Evolutionary conservation across 2,888 invertebrate genomes (phyloP).

Genomic region (Acronicta alni): DNA sequence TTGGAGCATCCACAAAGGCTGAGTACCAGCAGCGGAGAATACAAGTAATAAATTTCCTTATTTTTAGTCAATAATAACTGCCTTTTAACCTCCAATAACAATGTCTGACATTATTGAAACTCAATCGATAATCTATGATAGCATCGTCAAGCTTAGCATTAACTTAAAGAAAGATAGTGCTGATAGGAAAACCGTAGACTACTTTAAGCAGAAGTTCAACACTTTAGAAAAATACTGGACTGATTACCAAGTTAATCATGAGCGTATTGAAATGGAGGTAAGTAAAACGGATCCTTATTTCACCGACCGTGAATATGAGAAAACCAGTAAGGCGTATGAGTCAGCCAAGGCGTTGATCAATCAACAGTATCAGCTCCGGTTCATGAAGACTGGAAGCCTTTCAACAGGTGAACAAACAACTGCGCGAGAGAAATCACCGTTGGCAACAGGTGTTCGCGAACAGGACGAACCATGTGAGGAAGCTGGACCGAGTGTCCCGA

Average conservation of each 20-base stretch:
- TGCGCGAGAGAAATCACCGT: no score
- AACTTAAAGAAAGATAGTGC: no score
- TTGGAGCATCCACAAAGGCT: no score
- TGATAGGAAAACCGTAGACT: no score
- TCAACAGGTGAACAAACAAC: no score
- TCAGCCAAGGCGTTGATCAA: constrained; percentile 1
- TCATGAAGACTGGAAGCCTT: neutral
- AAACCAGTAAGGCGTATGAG: constrained; percentile 1
- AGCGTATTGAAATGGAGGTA: neutral
- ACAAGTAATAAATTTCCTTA: no score
- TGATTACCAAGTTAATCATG: no score
- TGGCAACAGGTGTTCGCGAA: no score
- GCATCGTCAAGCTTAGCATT: neutral
- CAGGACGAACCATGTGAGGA: no score
- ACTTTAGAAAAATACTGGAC: neutral
- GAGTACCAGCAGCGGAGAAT: no score
- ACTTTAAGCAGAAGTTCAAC: neutral
- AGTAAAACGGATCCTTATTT: neutral
- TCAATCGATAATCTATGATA: neutral
- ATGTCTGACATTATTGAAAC: neutral
- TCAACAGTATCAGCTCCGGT: constrained; percentile 1
- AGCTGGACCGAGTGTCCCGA: no score
- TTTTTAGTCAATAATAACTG: constrained; percentile 1
- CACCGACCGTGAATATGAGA: neutral
- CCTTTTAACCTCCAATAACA: neutral